Conservation (phyloP, 2,797 vertebrate species). For the Danio albolineatus region DNA sequence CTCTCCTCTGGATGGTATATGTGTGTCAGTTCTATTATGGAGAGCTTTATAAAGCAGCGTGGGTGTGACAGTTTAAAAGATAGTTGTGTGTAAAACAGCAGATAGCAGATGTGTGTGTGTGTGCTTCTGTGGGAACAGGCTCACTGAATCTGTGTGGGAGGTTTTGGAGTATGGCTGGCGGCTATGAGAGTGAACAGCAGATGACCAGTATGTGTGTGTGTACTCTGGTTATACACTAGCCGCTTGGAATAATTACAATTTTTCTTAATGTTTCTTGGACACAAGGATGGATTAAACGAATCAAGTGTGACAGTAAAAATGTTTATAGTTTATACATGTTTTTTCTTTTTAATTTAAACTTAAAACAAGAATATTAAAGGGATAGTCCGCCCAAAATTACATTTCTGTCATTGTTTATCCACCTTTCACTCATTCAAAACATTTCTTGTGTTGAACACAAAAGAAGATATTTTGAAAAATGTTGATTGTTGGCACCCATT, state of each 20-base stretch:
- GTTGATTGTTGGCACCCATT: too few relatives aligned
- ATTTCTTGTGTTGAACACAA: too few relatives aligned
- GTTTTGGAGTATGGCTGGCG: conserved; percentile 49
- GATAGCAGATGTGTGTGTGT: conserved; percentile 1
- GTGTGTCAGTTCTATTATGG: conserved; percentile 40
- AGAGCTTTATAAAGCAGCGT: conserved; percentile 41
- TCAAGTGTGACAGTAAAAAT: too few relatives aligned
- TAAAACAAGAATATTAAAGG: too few relatives aligned
- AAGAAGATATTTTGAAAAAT: too few relatives aligned
- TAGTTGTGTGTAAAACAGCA: conserved; percentile 30
- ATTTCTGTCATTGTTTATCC: too few relatives aligned
- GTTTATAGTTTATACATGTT: too few relatives aligned
- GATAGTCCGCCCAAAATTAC: too few relatives aligned
- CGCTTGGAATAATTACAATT: neutral
- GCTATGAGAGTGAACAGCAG: conserved; percentile 42
- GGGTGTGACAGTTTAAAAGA: conserved; percentile 38
- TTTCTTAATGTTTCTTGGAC: neutral
- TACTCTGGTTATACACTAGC: neutral
- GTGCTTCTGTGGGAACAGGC: conserved; percentile 13
- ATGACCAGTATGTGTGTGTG: conserved; percentile 26
- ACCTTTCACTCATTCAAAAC: too few relatives aligned
- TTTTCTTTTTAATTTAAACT: too few relatives aligned
- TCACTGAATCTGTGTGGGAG: conserved; percentile 46
- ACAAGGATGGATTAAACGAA: too few relatives aligned
- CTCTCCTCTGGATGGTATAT: conserved; percentile 16